Evolutionary conservation across 30 jellyfish, hydroid and myxozoan genomes (phyloP).

Genomic region (Turritopsis rubra): DNA sequence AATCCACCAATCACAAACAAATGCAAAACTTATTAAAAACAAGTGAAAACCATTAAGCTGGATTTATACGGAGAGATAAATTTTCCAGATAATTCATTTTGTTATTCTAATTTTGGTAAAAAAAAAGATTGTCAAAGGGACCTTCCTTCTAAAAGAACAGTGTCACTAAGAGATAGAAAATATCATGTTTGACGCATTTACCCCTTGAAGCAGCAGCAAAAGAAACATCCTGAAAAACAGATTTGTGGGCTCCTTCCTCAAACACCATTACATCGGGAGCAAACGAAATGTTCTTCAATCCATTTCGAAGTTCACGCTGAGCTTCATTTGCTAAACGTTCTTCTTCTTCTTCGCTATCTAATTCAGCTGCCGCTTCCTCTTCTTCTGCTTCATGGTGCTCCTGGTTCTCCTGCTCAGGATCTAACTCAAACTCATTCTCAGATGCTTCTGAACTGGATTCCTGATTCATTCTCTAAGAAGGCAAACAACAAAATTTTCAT

Average conservation of each 20-base stretch:
- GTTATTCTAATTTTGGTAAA: too few relatives aligned
- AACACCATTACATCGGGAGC: slow-evolving; percentile 35
- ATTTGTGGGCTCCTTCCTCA: slow-evolving; percentile 42
- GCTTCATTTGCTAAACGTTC: slow-evolving; percentile 43
- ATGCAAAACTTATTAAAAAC: too few relatives aligned
- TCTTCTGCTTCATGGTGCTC: slow-evolving; percentile 28
- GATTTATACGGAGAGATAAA: too few relatives aligned
- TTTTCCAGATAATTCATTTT: too few relatives aligned
- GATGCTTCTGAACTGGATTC: slow-evolving; percentile 48
- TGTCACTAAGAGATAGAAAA: neutral
- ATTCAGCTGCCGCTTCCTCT: slow-evolving; percentile 43
- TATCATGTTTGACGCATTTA: neutral
- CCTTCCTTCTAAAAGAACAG: neutral
- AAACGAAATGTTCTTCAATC: slow-evolving; percentile 68
- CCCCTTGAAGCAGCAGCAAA: slow-evolving; percentile 84
- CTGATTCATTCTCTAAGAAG: slow-evolving; percentile 38
- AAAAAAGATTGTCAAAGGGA: too few relatives aligned
- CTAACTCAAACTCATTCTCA: slow-evolving; percentile 48
- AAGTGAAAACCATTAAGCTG: too few relatives aligned
- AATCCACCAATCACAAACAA: too few relatives aligned
- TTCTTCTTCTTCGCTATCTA: slow-evolving; percentile 42
- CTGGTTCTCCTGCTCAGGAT: slow-evolving; percentile 57
- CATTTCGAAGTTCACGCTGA: slow-evolving; percentile 82
- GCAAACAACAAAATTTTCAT: neutral
- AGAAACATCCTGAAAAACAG: slow-evolving; percentile 68